phyloP scores from a whole-genome alignment of 2,888 invertebrate species.

The Perizoma affinitatum region DNA sequence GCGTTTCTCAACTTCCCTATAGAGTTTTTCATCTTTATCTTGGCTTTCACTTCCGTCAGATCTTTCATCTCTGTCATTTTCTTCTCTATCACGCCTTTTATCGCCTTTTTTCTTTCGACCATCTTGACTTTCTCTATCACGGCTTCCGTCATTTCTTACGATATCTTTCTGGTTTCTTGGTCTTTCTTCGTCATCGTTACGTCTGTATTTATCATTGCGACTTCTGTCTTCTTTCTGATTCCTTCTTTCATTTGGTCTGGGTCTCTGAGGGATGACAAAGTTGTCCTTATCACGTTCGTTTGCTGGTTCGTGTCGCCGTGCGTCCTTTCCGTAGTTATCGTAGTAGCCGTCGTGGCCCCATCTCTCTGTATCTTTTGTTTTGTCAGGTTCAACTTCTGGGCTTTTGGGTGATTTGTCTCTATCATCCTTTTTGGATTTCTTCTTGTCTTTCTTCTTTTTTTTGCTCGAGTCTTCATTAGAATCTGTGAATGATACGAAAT shows the following conservation, averaged over 20 bases:
- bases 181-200: slow-evolving; percentile 17
- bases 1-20: slow-evolving; percentile 24
- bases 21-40: slow-evolving; percentile 7
- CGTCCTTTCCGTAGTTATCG: slow-evolving; percentile 72
- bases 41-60: slow-evolving; percentile 19
- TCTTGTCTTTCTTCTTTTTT: slow-evolving; percentile 54
- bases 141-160: slow-evolving; percentile 27
- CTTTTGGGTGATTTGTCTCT: slow-evolving; percentile 52
- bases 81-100: slow-evolving; percentile 29
- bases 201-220: slow-evolving; percentile 28
- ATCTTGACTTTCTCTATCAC: slow-evolving; percentile 31
- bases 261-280: slow-evolving; percentile 48
- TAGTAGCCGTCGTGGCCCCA: slow-evolving; percentile 79
- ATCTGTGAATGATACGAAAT: slow-evolving; percentile 49
- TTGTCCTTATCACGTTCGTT: slow-evolving; percentile 54
- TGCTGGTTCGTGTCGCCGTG: slow-evolving; percentile 54
- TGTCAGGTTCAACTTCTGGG: slow-evolving; percentile 47
- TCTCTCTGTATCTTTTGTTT: slow-evolving; percentile 48
- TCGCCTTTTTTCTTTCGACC: slow-evolving; percentile 31
- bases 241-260: slow-evolving; percentile 34
- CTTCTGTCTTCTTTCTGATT: slow-evolving; percentile 24
- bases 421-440: slow-evolving; percentile 56
- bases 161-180: slow-evolving; percentile 29
- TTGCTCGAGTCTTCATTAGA: slow-evolving; percentile 53
- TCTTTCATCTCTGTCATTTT: slow-evolving; percentile 8